phyloP scores from a whole-genome alignment of 2,113 vertebrate genomes.

The Phrynocephalus versicolor region DNA sequence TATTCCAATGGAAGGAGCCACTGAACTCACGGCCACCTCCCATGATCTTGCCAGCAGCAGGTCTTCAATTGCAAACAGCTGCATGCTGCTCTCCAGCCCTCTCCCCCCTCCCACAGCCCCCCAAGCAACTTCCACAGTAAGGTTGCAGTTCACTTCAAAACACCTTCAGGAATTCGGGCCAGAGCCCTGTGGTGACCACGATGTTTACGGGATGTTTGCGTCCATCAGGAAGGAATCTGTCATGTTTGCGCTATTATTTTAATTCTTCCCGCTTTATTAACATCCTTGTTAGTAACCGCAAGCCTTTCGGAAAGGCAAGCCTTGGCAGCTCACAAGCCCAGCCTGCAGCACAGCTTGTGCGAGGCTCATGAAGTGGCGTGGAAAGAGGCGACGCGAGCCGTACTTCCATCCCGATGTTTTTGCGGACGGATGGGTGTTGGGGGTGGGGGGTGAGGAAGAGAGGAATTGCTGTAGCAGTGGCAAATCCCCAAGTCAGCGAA shows the following conservation, averaged over 20 bases:
- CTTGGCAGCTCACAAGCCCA: slow-evolving; percentile 1
- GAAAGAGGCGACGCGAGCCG: slow-evolving; percentile 1
- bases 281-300: slow-evolving; percentile 55
- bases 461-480: slow-evolving; percentile 23
- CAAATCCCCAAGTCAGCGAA: slow-evolving; percentile 51
- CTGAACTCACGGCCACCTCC: slow-evolving; percentile 41
- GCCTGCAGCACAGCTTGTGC: slow-evolving; percentile 19
- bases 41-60: slow-evolving; percentile 63
- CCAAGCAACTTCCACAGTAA: slow-evolving; percentile 67
- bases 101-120: too few species aligned
- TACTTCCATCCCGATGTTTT: not conserved
- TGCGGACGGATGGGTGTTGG: not conserved
- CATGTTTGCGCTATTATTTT: slow-evolving; percentile 11
- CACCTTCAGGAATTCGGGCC: slow-evolving; percentile 65
- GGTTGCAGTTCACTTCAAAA: slow-evolving; percentile 72
- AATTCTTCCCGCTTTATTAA: slow-evolving; percentile 46
- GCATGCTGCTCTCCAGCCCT: slow-evolving; percentile 71
- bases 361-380: slow-evolving; percentile 29
- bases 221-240: slow-evolving; percentile 50
- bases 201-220: slow-evolving; percentile 55
- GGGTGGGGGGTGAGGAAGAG: not conserved
- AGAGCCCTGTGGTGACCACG: slow-evolving; percentile 58
- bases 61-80: slow-evolving; percentile 81
- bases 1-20: slow-evolving; percentile 3
- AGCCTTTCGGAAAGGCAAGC: slow-evolving; percentile 30